Evolutionary conservation across 2,797 vertebrate genomes (phyloP), one percentile per base, ranked within the genome.

Genomic region (Nasua narica): DNA sequence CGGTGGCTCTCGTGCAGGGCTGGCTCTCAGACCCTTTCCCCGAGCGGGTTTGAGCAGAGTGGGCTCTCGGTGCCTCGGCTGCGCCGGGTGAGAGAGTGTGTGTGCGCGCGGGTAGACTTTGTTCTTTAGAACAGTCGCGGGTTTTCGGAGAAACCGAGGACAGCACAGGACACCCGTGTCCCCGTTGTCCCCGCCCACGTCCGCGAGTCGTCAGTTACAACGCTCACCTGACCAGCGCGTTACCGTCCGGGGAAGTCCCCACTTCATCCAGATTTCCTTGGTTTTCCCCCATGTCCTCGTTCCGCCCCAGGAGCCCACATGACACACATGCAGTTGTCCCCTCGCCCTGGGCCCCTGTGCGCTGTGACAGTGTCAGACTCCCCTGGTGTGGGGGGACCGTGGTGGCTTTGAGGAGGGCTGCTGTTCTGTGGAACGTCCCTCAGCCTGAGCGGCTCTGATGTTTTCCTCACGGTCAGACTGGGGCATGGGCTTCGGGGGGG

Each of bases 201-300:
- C 7, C 7, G 56, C 8, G 81, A 15, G 58, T 23, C 2, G 1
- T 16, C 2, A 7, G 13, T 23, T 27, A 0, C 10, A 2, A 2
- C 1, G 2, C 21, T 3, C 23, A 3, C 6, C 1, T 0, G 3
- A 0, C 4, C 1, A 1, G 0, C 2, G 0, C 9, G 2, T 48
- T n/a, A 40, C 48, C 0, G 0, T 25, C 12, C 11, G 27, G 35
- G 1, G 25, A 19, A 1, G 29, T 32, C 25, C 40, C 0, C 23
- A 1, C 90, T 32, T 58, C 0, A 13, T 19, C 7, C 16, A 4
- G 3, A 5, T 50, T 10, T 35, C 25, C 40, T 15, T 23, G 0
- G 14, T 13, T 5, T 14, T 7, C 69, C 70, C 21, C 2, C 0
- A 0, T 0, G 7, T 12, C 82, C 35, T 15, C 6, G 3, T 62